Conservation (phyloP, 2,113 vertebrate species). For the Progne subis region DNA sequence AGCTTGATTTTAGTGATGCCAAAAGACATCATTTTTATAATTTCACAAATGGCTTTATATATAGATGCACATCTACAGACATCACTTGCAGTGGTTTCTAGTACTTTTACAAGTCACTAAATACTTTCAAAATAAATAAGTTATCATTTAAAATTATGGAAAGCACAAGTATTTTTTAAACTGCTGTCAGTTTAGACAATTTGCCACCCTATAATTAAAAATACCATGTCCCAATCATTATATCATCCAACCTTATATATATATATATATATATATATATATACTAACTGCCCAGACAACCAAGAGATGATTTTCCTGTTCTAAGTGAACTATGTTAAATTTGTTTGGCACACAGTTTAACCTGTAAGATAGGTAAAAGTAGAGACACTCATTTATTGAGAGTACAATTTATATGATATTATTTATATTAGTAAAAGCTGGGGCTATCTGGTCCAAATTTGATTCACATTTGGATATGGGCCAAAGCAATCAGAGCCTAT, state of each 20-base stretch:
- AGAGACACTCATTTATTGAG: neutral
- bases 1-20: neutral
- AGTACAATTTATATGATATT: neutral
- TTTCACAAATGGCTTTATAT: neutral
- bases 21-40: neutral
- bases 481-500: neutral
- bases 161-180: neutral
- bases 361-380: neutral
- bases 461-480: neutral
- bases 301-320: neutral
- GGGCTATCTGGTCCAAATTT: neutral
- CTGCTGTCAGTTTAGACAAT: neutral
- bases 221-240: neutral
- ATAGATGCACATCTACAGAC: neutral
- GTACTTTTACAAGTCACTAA: neutral
- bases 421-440: neutral
- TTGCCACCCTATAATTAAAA: neutral
- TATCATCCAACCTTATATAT: neutral
- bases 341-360: neutral
- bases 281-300: neutral
- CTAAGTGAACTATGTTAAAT: neutral
- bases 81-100: neutral
- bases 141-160: neutral
- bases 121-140: neutral
- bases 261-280: neutral